Base-by-base conservation (phyloP, 2,113 vertebrate genomes). In the Semicossyphus pulcher region DNA sequence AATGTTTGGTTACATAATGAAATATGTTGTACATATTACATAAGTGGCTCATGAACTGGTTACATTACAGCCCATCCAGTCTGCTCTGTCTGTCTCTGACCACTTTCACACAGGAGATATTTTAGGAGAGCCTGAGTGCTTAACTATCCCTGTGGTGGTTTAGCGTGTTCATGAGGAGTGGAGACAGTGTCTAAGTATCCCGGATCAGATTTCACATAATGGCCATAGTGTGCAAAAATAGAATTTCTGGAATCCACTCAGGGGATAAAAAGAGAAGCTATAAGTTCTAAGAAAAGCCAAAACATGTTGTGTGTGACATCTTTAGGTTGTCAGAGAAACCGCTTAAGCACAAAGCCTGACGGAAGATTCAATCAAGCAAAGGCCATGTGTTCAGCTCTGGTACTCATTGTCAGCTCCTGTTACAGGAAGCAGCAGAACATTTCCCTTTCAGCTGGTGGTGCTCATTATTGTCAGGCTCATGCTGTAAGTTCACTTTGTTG, bases 131-230 rank as follows among this genome's bases (percentile, higher is more conserved):
- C 28, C 47, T 1, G 12, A 48, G 73, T 59, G 59, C 45, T 67
- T 82, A 58, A 23, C 48, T 15, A 52, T 82, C 67, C 63, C 18
- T 65, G 48, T 52, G 64, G 61, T 56, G 73, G 58, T 61, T 81
- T 73, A 62, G 20, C 34, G 65, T 64, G n/a, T n/a, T n/a, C n/a
- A n/a, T n/a, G n/a, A n/a, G n/a, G 41, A 76, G 45, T 29, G 2
- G 10, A 57, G 66, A 34, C 62, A 28, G 36, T 14, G 44, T 64
- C 32, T 36, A 15, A 44, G 16, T 8, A 65, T 52, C 52, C 57
- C 44, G 59, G 66, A 23, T 72, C 61, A 36, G 32, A 34, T 83
- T 82, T 83, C 70, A 83, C 37, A 69, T 53, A 76, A 69, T 76
- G 64, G 14, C 59, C 44, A 66, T 53, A 21, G 49, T 23, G 58